A percentile compares a stretch with the other conserved stretches of the same genome.
Evolutionary conservation across 1,140 invertebrate genomes (phyloP).

Genomic region (Lanistes nyassanus): DNA sequence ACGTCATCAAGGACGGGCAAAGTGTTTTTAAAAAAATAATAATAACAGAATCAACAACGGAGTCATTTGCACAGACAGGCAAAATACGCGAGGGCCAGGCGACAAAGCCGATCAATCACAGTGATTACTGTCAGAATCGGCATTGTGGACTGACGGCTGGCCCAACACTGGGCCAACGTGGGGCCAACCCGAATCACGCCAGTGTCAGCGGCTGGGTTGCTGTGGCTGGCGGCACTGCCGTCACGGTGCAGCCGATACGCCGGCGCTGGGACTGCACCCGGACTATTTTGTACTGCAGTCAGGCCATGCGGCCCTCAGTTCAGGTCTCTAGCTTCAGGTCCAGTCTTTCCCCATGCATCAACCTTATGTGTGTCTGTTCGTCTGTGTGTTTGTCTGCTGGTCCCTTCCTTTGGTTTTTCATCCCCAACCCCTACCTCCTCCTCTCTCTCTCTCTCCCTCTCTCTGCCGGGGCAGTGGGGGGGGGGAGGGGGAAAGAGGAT

Average conservation of each 20-base stretch:
- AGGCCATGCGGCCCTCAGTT: not conserved
- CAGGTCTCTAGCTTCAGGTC: not conserved
- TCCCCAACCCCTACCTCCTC: not conserved
- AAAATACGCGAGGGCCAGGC: too few species aligned
- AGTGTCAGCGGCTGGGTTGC: too few species aligned
- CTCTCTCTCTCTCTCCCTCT: not conserved
- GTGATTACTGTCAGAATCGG: too few species aligned
- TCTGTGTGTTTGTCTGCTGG: constrained; percentile 14
- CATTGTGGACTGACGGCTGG: too few species aligned
- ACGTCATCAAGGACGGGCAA: too few species aligned
- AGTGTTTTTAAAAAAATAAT: too few species aligned
- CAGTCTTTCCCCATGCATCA: not conserved
- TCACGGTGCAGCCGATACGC: not conserved
- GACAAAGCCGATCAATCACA: too few species aligned
- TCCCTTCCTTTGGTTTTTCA: not conserved
- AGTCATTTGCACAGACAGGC: too few species aligned
- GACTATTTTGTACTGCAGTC: not conserved
- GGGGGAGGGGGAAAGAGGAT: too few species aligned
- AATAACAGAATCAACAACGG: too few species aligned
- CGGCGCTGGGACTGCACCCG: not conserved
- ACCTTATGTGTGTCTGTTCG: constrained; percentile 17
- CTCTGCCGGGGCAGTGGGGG: too few species aligned
- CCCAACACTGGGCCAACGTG: not conserved
- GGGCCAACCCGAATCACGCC: not conserved
- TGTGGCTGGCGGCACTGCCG: not conserved